phyloP scores from a whole-genome alignment of 2,113 vertebrate genomes.

The Carassius gibelio region DNA sequence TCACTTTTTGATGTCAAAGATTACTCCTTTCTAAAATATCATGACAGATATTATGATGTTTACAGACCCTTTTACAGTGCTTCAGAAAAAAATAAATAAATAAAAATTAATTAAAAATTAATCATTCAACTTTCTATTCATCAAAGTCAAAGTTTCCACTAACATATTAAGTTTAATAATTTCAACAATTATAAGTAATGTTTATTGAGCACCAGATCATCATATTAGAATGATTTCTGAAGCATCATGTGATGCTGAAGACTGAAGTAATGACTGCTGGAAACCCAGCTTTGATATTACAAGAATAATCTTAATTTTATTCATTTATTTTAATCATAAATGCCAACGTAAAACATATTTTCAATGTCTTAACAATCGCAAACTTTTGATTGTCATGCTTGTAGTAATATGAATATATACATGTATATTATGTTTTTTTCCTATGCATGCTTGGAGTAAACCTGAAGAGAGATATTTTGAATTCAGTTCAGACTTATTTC shows the following conservation, averaged over 20 bases:
- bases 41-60: not conserved
- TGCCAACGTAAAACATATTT: too few relatives aligned
- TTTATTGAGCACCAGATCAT: too few relatives aligned
- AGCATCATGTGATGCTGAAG: not conserved
- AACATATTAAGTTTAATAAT: not conserved
- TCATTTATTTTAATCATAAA: too few relatives aligned
- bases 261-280: not conserved
- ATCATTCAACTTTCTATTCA: not conserved
- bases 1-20: not conserved
- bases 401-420: too few relatives aligned
- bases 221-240: not conserved
- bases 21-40: not conserved
- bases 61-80: not conserved
- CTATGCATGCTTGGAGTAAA: too few relatives aligned
- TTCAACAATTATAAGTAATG: too few relatives aligned
- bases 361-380: too few relatives aligned
- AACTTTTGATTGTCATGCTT: too few relatives aligned
- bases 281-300: not conserved
- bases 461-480: too few relatives aligned
- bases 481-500: too few relatives aligned
- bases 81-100: not conserved
- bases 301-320: not conserved
- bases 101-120: too few relatives aligned
- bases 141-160: not conserved
- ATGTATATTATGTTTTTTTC: too few relatives aligned